phyloP scores from a whole-genome alignment of 2,797 vertebrate species.

The Onychomys torridus region DNA sequence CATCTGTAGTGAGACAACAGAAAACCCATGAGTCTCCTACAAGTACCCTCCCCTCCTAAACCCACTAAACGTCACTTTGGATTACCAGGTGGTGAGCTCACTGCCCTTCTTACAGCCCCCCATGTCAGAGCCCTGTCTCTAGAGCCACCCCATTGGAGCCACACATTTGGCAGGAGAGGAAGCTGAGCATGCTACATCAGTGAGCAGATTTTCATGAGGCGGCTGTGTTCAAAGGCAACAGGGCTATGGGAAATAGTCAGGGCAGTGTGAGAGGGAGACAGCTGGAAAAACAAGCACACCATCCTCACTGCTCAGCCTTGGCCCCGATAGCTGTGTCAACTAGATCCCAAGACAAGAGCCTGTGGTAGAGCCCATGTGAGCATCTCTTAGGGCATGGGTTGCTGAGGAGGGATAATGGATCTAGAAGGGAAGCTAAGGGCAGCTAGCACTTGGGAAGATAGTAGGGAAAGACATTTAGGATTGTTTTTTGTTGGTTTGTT shows the following conservation, averaged over 20 bases:
- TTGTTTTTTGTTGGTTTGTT: too few relatives aligned
- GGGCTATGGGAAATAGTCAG: not conserved
- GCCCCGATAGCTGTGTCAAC: not conserved
- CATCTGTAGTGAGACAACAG: conserved; percentile 86
- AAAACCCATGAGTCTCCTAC: not conserved
- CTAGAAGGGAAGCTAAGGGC: too few relatives aligned
- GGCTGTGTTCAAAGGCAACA: not conserved
- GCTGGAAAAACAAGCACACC: not conserved
- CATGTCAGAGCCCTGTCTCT: not conserved
- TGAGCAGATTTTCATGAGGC: not conserved
- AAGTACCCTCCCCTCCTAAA: not conserved
- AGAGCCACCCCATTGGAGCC: not conserved
- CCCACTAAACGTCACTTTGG: not conserved
- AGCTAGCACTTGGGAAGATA: not conserved
- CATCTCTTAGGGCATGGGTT: accelerated
- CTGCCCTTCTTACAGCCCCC: not conserved
- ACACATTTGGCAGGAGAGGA: not conserved
- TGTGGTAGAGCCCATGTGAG: accelerated
- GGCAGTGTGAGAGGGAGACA: not conserved
- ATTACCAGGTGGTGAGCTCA: not conserved
- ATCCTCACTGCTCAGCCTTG: not conserved
- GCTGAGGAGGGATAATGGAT: not conserved
- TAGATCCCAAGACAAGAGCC: not conserved
- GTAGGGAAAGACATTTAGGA: not conserved
- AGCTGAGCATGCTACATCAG: not conserved